A percentile compares a stretch with the other conserved stretches of the same genome.
Conservation (phyloP, 1,140 invertebrate genomes). For the Magallana gigas region DNA sequence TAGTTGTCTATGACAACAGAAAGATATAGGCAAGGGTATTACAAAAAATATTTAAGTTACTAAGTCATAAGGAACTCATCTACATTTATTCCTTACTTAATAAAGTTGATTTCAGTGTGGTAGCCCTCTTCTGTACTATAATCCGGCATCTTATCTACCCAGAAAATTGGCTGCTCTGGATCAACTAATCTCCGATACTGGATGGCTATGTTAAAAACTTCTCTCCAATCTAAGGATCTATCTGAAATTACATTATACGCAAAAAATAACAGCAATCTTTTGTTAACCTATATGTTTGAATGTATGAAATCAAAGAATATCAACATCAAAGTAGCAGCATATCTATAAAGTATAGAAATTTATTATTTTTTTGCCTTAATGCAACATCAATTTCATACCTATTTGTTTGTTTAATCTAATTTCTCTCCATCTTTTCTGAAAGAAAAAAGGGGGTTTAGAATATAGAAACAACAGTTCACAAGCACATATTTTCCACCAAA, state of each 20-base stretch:
- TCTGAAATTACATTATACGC: constrained; percentile 44
- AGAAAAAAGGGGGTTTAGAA: background rate
- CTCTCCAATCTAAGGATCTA: constrained; percentile 67
- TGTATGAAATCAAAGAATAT: too few relatives aligned
- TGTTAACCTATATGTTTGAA: too few relatives aligned
- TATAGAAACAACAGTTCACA: too few relatives aligned
- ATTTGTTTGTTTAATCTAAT: background rate
- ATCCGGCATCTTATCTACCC: constrained; percentile 72
- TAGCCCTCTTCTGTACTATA: constrained; percentile 66
- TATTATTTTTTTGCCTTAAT: background rate
- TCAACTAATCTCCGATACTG: constrained; percentile 72
- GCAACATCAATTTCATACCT: background rate
- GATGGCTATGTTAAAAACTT: constrained; percentile 73
- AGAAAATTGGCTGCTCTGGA: constrained; percentile 73
- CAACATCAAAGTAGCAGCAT: too few relatives aligned
- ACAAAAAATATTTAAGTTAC: too few relatives aligned
- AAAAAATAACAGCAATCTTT: too few relatives aligned
- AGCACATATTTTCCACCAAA: too few relatives aligned
- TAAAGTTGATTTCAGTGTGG: constrained; percentile 71
- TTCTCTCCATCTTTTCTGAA: constrained; percentile 42
- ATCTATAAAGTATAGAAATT: too few relatives aligned
- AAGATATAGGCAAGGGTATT: too few relatives aligned
- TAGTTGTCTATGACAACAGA: too few relatives aligned
- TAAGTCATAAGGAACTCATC: background rate
- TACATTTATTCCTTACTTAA: constrained; percentile 60